Conservation (phyloP, 2,113 vertebrate species). For the Piaya cayana region DNA sequence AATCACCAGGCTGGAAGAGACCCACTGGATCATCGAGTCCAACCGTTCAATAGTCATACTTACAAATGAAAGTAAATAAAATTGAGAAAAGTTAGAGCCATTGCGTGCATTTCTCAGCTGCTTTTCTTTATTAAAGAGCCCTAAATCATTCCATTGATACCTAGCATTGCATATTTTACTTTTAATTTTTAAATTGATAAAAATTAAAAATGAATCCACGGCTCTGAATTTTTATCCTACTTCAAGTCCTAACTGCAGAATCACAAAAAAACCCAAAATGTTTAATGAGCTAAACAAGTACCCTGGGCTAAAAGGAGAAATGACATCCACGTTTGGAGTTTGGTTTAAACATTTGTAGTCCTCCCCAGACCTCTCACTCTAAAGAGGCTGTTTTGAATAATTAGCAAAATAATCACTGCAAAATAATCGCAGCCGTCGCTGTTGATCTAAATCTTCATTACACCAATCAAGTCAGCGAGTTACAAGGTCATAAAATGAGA, state of each 20-base stretch:
- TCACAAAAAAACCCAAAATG: neutral
- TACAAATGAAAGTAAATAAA: neutral
- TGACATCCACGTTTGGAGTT: neutral
- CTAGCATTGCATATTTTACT: neutral
- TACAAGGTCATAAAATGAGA: neutral
- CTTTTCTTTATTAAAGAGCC: neutral
- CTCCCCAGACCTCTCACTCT: neutral
- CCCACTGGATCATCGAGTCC: too few relatives aligned
- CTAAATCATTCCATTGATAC: neutral
- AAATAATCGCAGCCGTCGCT: neutral
- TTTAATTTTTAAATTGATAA: neutral
- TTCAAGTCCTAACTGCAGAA: neutral
- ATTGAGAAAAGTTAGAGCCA: neutral
- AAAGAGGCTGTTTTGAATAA: neutral
- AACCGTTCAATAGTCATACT: neutral
- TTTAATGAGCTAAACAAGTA: neutral
- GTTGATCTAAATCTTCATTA: neutral
- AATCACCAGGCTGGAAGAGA: too few relatives aligned
- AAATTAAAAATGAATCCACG: neutral
- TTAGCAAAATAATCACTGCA: conserved; percentile 8
- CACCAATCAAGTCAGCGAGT: neutral
- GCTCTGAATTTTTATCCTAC: neutral
- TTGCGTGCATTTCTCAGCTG: neutral
- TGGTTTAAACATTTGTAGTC: neutral
- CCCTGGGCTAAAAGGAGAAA: neutral